phyloP scores from a whole-genome alignment of 2,888 invertebrate genomes.

The Molorchus minor region DNA sequence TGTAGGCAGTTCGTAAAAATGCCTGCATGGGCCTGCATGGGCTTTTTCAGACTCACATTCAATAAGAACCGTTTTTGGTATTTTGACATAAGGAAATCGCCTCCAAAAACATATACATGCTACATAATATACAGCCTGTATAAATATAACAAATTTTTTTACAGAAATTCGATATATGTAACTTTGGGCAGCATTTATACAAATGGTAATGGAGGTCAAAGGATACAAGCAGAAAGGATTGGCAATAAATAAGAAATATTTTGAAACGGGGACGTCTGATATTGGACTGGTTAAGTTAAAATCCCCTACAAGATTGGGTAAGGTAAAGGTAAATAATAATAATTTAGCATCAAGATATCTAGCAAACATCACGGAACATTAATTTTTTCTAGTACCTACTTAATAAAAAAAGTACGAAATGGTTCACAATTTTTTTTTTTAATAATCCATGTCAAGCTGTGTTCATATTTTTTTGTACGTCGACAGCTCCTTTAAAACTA shows the following conservation, averaged over 20 bases:
- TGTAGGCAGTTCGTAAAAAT: too few relatives aligned
- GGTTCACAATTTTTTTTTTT: too few relatives aligned
- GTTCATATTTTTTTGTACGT: too few relatives aligned
- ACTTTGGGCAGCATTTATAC: constrained; percentile 56
- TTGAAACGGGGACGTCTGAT: constrained; percentile 51
- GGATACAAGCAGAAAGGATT: constrained; percentile 48
- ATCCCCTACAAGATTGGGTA: constrained; percentile 50
- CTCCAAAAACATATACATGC: too few relatives aligned
- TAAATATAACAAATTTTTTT: constrained; percentile 31
- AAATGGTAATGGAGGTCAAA: constrained; percentile 54
- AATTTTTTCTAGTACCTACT: neutral
- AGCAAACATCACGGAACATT: neutral
- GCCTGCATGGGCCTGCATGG: neutral
- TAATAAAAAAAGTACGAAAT: too few relatives aligned
- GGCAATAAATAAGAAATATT: constrained; percentile 55
- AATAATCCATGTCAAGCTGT: too few relatives aligned
- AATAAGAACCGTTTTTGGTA: neutral
- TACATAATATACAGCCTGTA: too few relatives aligned
- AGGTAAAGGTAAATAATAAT: too few relatives aligned
- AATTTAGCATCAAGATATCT: neutral
- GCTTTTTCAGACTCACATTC: neutral
- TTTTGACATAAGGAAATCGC: too few relatives aligned
- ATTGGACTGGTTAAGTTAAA: constrained; percentile 56
- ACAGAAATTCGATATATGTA: constrained; percentile 51
- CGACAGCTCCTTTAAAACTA: too few relatives aligned